Base-by-base conservation (phyloP, 2,113 vertebrate species). In the Herpailurus yagouaroundi region DNA sequence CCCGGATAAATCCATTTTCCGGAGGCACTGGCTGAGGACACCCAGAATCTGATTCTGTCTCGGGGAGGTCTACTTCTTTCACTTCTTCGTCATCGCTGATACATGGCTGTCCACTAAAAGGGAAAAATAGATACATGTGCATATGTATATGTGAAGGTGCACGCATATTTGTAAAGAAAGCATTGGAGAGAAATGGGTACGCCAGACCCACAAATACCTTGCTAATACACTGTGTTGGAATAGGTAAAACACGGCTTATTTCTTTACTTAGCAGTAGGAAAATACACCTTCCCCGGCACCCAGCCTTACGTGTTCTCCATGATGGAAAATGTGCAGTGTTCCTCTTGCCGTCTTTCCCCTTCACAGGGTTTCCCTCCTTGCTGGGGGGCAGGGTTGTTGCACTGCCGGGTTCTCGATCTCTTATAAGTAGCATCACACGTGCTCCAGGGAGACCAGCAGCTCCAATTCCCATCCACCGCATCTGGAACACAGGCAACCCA, bases 391-490 rank as follows among this genome's bases (percentile, higher is more conserved):
- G 99, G 99, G 84, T 99, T 99, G 94, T 99, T 98, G 85, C 99
- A 99, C 10, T 68, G 23, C 5, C 99, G 98, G 0, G 76, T 99
- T 41, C 99, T 99, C 3, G 96, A 97, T 94, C 91, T 99, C 98
- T 97, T 99, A 95, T 99, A 99, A 60, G 98, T 97, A 50, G 96
- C 71, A 4, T 98, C 97, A 0, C 99, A 99, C 0, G 48, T 0
- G 48, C 98, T 99, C 99, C 99, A 99, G 3, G 98, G 84, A 16
- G 99, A 99, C 99, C 99, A 99, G 98, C 99, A 99, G 77, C 99
- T 97, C 99, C 99, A 99, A 77, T 88, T 98, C 1, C 99, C 99
- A 74, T 99, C 99, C 12, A 99, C 98, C 2, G 86, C 98, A 91
- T 98, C 99, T 99, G 91, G 5, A 95, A 97, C 19, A 91, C 50